Evolutionary conservation across 2,797 vertebrate genomes (phyloP), one percentile per base, ranked within the genome.

Genomic region (Aldrovandia affinis): DNA sequence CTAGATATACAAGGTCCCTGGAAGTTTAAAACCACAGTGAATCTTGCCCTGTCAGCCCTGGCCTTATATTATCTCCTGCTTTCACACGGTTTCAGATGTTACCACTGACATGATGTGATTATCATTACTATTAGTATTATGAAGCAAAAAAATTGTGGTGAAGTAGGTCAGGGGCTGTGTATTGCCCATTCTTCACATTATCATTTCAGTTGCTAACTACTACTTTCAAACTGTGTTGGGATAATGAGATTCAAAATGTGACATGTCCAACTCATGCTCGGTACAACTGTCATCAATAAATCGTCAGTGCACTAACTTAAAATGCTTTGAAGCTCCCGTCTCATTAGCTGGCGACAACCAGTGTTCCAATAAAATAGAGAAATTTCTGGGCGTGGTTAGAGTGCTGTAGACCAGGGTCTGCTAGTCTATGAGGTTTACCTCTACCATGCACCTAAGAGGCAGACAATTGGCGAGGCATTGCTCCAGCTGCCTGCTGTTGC

Each of bases 251-350:
- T 52, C n/a, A 79, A 54, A 47, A 52, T 14, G 15, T 0, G 78
- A 20, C n/a, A 79, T 30, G 78, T 1, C 50, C 50, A 30, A 22
- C 75, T 47, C 28, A 28, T 50, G 75, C 42, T 33, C 44, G 44
- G 75, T 78, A 25, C 25, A 30, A 78, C 44, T 50, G 75, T 55
- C 18, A 78, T 42, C 59, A 54, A 42, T 65, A 79, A 83, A 83
- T 83, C 75, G 65, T 79, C 15, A 79, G 55, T 30, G 39, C 4
- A 20, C 57, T 73, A 22, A 47, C 82, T 33, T 47, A 79, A 2
- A 47, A 18, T 65, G 61, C 83, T 83, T 83, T 83, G 83, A 83
- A 83, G 75, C 78, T 78, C 28, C 33, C 25, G 39, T 59, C 55
- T 78, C 73, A 83, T 65, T 42, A 61, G 68, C 77, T 78, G 57